Evolutionary conservation across 2,113 vertebrate species (phyloP), one percentile per base, ranked within the genome.

Genomic region (Spermophilus dauricus): DNA sequence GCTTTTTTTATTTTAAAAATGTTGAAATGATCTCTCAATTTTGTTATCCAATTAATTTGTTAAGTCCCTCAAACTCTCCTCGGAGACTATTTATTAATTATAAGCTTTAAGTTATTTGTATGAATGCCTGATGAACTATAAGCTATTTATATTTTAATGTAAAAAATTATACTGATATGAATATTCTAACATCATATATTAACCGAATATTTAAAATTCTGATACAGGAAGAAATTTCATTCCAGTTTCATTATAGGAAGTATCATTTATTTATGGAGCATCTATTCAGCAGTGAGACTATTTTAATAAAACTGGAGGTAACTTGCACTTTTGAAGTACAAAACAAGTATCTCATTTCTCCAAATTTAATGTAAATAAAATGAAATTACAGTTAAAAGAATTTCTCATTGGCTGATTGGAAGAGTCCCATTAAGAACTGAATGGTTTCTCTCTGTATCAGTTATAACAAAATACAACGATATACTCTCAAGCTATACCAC

Each of bases 311-410:
- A 87, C 8, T 83, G 24, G 39, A 88, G 53, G 69, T 82, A 13
- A 30, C 0, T 77, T 53, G 2, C 63, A 95, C 39, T 82, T 83
- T 70, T 48, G 56, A 80, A 94, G 53, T 4, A 78, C 45, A 92
- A 37, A 58, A 87, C 86, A 81, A 90, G 14, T 22, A 70, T 30
- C 42, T 77, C 8, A 39, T 69, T 91, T 77, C 63, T 87, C 42
- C 63, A 86, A 73, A 73, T 87, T 84, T 83, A 87, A 92, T 20
- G 24, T 16, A 93, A 96, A 92, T 89, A 81, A 84, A 92, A 83
- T 90, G 32, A 94, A 18, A 77, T 80, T 76, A 90, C 14, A 95
- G 20, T 81, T 94, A 63, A 18, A 86, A 39, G 16, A 78, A 58
- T 42, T 67, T 75, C 56, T 89, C 39, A 93, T 37, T 96, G 78